These are phyloP conservation scores for Candidula unifasciata DNA, from an alignment of 2,888 invertebrate species.

Conservation along the genomic window DNA sequence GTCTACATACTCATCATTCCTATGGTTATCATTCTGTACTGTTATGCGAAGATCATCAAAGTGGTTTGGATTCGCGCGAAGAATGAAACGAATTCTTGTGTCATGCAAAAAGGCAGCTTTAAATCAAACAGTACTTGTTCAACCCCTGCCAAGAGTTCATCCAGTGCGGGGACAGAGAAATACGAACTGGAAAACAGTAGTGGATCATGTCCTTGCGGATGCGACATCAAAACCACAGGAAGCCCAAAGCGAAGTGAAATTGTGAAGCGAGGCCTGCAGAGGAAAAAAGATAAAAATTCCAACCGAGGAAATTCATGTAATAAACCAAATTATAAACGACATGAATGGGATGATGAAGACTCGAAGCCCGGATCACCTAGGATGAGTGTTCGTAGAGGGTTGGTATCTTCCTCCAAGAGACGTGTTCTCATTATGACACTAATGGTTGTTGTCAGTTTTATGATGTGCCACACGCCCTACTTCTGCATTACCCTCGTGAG, in stretches of 20 bases:
- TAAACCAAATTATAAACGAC: neutral
- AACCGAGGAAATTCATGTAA: neutral
- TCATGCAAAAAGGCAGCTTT: neutral
- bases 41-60: conserved; percentile 77
- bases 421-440: conserved; percentile 79
- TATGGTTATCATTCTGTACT: conserved; percentile 77
- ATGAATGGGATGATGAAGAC: neutral
- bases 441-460: conserved; percentile 78
- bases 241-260: neutral
- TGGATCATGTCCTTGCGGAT: neutral
- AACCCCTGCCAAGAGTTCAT: neutral
- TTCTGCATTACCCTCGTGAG: conserved; percentile 77
- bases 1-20: conserved; percentile 78
- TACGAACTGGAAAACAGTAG: neutral
- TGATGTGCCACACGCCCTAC: conserved; percentile 79
- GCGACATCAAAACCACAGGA: neutral
- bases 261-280: conserved; percentile 41
- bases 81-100: conserved; percentile 38
- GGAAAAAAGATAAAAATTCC: conserved; percentile 20
- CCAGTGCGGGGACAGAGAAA: neutral
- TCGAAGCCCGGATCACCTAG: conserved; percentile 57
- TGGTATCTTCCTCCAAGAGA: conserved; percentile 76
- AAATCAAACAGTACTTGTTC: neutral
- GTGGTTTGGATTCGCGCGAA: conserved; percentile 77
- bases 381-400: conserved; percentile 67